These are phyloP conservation scores for Lumbricus terrestris DNA, from an alignment of 2,888 invertebrate species.

Conservation along the genomic window DNA sequence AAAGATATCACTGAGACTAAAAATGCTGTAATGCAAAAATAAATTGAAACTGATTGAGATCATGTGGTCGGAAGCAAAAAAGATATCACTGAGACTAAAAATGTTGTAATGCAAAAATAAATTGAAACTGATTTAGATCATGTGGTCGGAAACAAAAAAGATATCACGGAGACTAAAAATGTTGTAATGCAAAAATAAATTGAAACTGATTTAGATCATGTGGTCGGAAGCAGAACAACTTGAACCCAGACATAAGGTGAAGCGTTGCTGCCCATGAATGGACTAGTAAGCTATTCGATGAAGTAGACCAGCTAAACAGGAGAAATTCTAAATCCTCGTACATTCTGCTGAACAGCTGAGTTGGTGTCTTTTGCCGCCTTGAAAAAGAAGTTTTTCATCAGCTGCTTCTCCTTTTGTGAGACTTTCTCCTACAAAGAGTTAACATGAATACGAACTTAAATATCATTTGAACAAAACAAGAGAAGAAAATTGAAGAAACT, in stretches of 20 bases:
- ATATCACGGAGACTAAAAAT: no score
- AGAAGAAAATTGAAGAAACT: background rate
- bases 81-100: no score
- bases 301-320: background rate
- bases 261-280: background rate
- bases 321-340: background rate
- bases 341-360: background rate
- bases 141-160: no score
- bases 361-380: constrained; percentile 20
- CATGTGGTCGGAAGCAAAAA: no score
- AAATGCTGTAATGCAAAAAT: no score
- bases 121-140: no score
- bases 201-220: background rate
- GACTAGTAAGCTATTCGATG: background rate
- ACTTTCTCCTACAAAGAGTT: background rate
- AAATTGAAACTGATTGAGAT: no score
- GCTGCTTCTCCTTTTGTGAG: constrained; percentile 38
- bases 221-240: background rate
- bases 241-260: background rate
- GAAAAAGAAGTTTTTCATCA: constrained; percentile 34
- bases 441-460: background rate
- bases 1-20: no score
- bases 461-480: background rate
- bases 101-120: no score
- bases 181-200: background rate